phyloP scores from a whole-genome alignment of 1,140 invertebrate genomes.

The Drosophila neocordata region DNA sequence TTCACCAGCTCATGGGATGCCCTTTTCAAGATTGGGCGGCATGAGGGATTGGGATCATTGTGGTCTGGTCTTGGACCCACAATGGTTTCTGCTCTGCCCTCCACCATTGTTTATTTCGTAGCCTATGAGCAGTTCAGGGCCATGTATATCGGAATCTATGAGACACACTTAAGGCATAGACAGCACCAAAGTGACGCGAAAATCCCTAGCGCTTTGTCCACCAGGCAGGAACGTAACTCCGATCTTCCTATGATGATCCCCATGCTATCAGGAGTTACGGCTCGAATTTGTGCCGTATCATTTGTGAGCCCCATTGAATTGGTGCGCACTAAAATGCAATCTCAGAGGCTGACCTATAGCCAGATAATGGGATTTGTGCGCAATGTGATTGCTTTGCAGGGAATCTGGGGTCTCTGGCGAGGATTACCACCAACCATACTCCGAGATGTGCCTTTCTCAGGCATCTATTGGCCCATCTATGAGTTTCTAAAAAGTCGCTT shows the following conservation, averaged over 20 bases:
- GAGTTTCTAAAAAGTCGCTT: constrained; percentile 90
- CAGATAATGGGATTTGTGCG: constrained; percentile 85
- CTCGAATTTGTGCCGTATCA: constrained; percentile 92
- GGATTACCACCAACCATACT: constrained; percentile 96
- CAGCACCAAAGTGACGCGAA: background rate
- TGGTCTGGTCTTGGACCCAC: constrained; percentile 99
- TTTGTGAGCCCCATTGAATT: constrained; percentile 97
- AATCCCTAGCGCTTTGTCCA: too few species aligned
- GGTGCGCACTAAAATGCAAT: constrained; percentile 99
- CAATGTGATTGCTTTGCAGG: constrained; percentile 88
- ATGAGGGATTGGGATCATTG: constrained; percentile 94
- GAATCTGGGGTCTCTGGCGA: constrained; percentile 92
- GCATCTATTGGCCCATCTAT: constrained; percentile 97
- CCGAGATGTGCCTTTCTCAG: constrained; percentile 98
- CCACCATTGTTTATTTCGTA: constrained; percentile 98
- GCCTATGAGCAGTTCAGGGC: constrained; percentile 95
- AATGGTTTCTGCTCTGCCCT: constrained; percentile 95
- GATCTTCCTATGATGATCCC: constrained; percentile 88
- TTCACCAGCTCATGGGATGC: constrained; percentile 98
- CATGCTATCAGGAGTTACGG: constrained; percentile 90
- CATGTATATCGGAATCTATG: constrained; percentile 85
- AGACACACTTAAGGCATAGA: constrained; percentile 42
- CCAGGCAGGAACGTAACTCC: background rate
- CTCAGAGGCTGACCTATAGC: constrained; percentile 92
- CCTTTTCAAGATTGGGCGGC: constrained; percentile 93